Base-by-base conservation (phyloP, 2,888 invertebrate species). In the Rhamnusium bicolor region DNA sequence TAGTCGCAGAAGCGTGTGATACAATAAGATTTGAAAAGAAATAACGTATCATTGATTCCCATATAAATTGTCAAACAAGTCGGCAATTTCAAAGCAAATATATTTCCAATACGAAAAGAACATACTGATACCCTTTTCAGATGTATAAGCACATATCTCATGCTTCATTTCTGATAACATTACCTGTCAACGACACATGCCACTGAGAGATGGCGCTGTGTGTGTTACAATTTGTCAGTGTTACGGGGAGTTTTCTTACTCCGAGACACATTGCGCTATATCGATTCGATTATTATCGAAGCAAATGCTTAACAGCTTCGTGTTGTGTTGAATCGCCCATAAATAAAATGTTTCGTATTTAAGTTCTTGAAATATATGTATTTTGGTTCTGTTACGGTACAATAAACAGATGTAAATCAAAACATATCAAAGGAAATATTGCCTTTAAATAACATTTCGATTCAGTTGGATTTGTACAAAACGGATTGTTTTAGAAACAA, bases 151-250 rank as follows among this genome's bases (percentile, higher is more conserved):
- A 78, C 78, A 76, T 80, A 76, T 76, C 74, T 75, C 79, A 78
- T 71, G 72, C 65, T 71, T 76, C 78, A 76, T 78, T 77, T 76
- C 77, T 75, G 80, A 81, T 78, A 78, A 73, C 71, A 75, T 74
- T 73, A 71, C 27, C 71, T 77, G 81, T 80, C 80, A 76, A 77
- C 69, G 74, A 68, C 79, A 79, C 77, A 78, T 76, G 78, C 62
- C 72, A 53, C 49, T 51, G 68, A 68, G 56, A 72, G 61, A 72
- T 72, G 72, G 61, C 56, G 56, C 47, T 49, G 62, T 46, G 29
- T 46, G 49, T 32, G 18, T 47, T 32, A 19, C 56, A 61, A 72
- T 72, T 72, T 68, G 72, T 72, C 72, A 72, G 53, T 68, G 47
- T 54, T 47, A 47, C 40, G 61, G 46, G 61, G 46, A 10, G 58